Conservation (phyloP, 1,140 invertebrate genomes). For the Dinoponera quadriceps region DNA sequence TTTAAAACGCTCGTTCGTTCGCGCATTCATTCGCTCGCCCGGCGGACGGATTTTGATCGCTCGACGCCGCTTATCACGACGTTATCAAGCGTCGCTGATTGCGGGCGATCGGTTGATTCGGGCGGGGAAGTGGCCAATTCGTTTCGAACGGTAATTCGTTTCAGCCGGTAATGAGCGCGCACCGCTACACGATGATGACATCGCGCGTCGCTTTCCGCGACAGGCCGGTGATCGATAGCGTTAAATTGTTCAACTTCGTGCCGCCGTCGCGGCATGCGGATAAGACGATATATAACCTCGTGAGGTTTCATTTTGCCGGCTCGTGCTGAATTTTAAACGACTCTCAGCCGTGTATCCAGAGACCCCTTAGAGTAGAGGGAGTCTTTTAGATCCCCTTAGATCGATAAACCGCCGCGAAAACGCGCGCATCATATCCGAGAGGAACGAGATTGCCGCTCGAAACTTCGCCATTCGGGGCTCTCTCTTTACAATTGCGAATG, state of each 20-base stretch:
- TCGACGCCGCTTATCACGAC: background rate
- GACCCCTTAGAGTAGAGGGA: background rate
- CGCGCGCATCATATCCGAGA: background rate
- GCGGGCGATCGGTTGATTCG: background rate
- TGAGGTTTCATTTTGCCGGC: background rate
- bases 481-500: conserved; percentile 23
- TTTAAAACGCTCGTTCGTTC: no score
- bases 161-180: conserved; percentile 26
- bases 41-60: no score
- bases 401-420: conserved; percentile 19
- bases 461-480: conserved; percentile 9
- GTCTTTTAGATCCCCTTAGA: background rate
- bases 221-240: conserved; percentile 32
- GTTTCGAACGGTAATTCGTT: conserved; percentile 1
- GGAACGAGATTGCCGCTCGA: conserved; percentile 9
- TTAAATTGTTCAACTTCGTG: conserved; percentile 24
- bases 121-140: conserved; percentile 6
- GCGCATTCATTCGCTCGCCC: no score
- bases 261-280: background rate
- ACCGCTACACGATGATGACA: conserved; percentile 38
- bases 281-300: background rate
- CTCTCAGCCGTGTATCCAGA: background rate
- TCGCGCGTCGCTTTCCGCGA: conserved; percentile 1
- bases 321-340: conserved; percentile 16
- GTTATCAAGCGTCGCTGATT: conserved; percentile 15